Evolutionary conservation across 2,797 vertebrate genomes (phyloP), one percentile per base, ranked within the genome.

Genomic region (Coracias cyanogaster): DNA sequence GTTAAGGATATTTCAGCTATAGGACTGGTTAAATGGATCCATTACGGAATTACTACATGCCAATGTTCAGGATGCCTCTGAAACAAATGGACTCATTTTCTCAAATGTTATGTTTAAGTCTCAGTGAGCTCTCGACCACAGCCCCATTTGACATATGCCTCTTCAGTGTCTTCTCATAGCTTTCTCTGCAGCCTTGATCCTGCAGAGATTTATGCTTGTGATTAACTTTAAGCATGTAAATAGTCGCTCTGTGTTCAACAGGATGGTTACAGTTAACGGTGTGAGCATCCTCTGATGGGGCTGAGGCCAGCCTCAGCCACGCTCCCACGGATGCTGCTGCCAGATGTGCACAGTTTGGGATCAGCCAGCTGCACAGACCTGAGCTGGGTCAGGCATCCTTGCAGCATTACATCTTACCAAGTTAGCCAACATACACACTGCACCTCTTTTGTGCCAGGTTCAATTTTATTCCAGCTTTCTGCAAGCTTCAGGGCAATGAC

Each of bases 1-100:
- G 64, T 45, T 85, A 85, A 87, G 73, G 67, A 71, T 82, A 89
- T 87, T 95, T 86, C 95, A 92, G 60, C 66, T 87, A 51, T 74
- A 96, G 71, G 60, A 85, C 61, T 74, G 29, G 71, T 92, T 93
- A 91, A 86, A 94, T 87, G 77, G 71, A 89, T 93, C 74, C 65
- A 82, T 90, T 96, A 93, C 2, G 0, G 81, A 95, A 96, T 90
- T 93, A 74, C 88, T 82, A 54, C 74, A 65, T 81, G 78, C 54
- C 92, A 89, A 26, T 78, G 88, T 82, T 89, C 86, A 83, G 78
- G 72, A 83, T 81, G 79, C 57, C 60, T 55, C 79, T 80, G 78
- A 95, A 96, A 96, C 86, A 94, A 95, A 92, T 95, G 67, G 81
- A 95, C 33, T 89, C 6, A 89, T 95, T 93, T 89, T 82, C 90